Base-by-base conservation (phyloP, 2,797 vertebrate genomes). In the Antrozous pallidus region DNA sequence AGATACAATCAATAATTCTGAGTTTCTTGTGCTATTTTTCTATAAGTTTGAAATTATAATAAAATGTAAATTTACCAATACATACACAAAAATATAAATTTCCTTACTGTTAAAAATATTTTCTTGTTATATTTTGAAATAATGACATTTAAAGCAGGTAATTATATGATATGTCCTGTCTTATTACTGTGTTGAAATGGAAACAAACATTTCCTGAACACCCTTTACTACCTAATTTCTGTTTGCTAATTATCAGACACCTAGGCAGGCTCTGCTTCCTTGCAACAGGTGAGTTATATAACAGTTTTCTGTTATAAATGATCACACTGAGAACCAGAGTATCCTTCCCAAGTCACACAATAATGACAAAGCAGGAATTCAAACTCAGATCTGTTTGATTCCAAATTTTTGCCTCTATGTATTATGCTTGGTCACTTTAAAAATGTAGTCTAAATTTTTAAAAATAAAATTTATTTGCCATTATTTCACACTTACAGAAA, bases 401-500 rank as follows among this genome's bases (percentile, higher is more conserved):
- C 6, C 26, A 84, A 85, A 83, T 26, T 92, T 92, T 84, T 83
- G 71, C 33, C 58, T 90, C 9, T 79, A n/a, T 31, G 38, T 69
- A 49, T 61, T 45, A 70, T 69, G 36, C 28, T 83, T 94, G 9
- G 40, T 90, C 18, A 93, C n/a, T 92, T 94, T 70, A 87, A 87
- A 92, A 79, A 65, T 36, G 78, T 20, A 74, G 26, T 36, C 45
- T 91, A 86, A 67, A 77, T 70, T 85, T 81, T 80, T 17, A 54
- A 71, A 77, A 82, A 77, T n/a, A 80, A 75, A 28, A 42, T 38
- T 45, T 61, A 85, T 33, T 95, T 69, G 51, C 22, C 40, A 79
- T 71, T 16, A 71, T 80, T 93, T 92, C 33, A 96, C 71, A 95
- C 13, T 92, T 96, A 79, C 5, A 90, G 51, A 90, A 80, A 93